A percentile compares a stretch with the other conserved stretches of the same genome.
Conservation (phyloP, 92 coral and sea anemone genomes). For the Pocillopora meandrina region DNA sequence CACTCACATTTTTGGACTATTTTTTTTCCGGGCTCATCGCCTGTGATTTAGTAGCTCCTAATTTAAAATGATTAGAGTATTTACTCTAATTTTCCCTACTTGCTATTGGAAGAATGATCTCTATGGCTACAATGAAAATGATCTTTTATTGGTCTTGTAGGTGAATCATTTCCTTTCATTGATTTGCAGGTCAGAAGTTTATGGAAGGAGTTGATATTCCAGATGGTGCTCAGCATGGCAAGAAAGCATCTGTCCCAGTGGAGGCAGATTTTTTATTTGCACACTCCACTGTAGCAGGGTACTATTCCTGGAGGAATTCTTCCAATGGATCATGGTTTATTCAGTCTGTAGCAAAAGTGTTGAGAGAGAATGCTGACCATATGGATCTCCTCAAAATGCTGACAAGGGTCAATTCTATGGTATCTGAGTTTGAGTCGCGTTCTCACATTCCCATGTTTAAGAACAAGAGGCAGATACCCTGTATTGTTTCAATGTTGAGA, state of each 20-base stretch:
- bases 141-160: too few species aligned
- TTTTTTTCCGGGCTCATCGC: too few species aligned
- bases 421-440: constrained; percentile 73
- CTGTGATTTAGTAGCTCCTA: too few species aligned
- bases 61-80: too few species aligned
- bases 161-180: background rate
- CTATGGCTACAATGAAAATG: too few species aligned
- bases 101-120: too few species aligned
- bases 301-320: constrained; percentile 85
- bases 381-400: constrained; percentile 82
- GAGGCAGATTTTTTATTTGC: constrained; percentile 89
- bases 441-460: constrained; percentile 56
- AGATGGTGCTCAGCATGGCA: constrained; percentile 57
- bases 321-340: constrained; percentile 87
- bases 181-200: constrained; percentile 72
- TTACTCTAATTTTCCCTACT: too few species aligned
- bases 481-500: constrained; percentile 84
- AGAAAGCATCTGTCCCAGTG: constrained; percentile 67
- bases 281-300: constrained; percentile 87
- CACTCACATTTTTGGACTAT: too few species aligned
- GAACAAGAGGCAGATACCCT: constrained; percentile 74
- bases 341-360: constrained; percentile 69
- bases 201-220: constrained; percentile 83
- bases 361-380: constrained; percentile 47
- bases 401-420: constrained; percentile 76